Evolutionary conservation across 2,113 vertebrate genomes (phyloP).

Genomic region (Burhinus oedicnemus): DNA sequence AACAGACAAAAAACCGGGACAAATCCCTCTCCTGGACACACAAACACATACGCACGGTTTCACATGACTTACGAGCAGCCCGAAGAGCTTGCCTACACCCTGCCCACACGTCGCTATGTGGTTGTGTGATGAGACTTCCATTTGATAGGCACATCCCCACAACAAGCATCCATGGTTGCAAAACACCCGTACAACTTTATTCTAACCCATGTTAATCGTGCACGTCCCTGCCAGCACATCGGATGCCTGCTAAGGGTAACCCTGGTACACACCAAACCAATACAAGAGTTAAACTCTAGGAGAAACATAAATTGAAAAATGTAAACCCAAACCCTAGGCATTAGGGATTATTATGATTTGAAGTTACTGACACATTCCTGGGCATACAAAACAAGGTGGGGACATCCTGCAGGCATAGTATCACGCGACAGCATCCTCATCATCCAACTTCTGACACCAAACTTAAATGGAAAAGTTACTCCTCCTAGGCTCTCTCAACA

Average conservation of each 20-base stretch:
- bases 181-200: not conserved
- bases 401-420: not conserved
- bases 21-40: not conserved
- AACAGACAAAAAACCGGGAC: not conserved
- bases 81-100: not conserved
- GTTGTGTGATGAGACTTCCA: not conserved
- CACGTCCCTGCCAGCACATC: not conserved
- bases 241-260: not conserved
- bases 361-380: not conserved
- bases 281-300: not conserved
- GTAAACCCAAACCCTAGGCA: not conserved
- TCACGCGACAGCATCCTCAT: not conserved
- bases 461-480: not conserved
- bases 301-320: not conserved
- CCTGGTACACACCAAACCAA: not conserved
- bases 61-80: slow-evolving; percentile 24
- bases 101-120: not conserved
- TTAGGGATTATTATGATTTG: not conserved
- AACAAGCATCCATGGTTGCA: not conserved
- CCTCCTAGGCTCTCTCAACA: not conserved
- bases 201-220: not conserved
- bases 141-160: not conserved
- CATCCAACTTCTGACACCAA: not conserved
- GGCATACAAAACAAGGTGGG: not conserved
- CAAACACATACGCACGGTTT: not conserved